Conservation (phyloP, 2,888 invertebrate genomes). For the Colletes collaris region DNA sequence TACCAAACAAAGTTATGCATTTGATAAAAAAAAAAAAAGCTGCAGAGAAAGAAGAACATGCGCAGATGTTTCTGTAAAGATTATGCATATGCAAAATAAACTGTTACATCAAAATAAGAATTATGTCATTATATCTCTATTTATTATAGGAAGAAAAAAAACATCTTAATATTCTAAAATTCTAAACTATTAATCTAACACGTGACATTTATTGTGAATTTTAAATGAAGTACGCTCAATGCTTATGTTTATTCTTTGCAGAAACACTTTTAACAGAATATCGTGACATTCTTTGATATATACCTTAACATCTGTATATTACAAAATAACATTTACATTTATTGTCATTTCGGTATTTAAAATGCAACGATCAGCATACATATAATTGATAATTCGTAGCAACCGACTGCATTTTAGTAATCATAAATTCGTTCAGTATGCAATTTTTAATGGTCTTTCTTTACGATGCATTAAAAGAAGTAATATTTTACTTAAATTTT, state of each 20-base stretch:
- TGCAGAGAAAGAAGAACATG: constrained; percentile 63
- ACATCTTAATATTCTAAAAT: constrained; percentile 22
- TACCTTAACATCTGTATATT: constrained; percentile 58
- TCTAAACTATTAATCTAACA: constrained; percentile 27
- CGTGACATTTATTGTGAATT: constrained; percentile 11
- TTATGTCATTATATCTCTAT: constrained; percentile 25
- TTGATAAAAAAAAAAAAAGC: constrained; percentile 77
- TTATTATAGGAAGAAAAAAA: not conserved
- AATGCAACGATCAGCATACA: constrained; percentile 59
- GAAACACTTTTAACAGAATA: constrained; percentile 62
- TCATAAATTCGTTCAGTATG: constrained; percentile 50
- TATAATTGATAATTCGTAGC: constrained; percentile 27
- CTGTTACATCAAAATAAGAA: constrained; percentile 25
- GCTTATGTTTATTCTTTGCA: constrained; percentile 65
- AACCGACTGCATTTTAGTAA: constrained; percentile 44
- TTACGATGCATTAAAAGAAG: constrained; percentile 52
- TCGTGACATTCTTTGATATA: constrained; percentile 71
- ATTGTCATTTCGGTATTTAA: constrained; percentile 54
- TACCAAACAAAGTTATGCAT: constrained; percentile 79
- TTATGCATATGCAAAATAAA: constrained; percentile 55
- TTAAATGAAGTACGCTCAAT: constrained; percentile 7
- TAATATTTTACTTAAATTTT: constrained; percentile 54
- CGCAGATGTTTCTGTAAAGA: constrained; percentile 67
- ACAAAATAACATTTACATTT: constrained; percentile 60
- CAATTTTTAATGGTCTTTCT: constrained; percentile 51